These are phyloP conservation scores for Platichthys stellatus DNA, from an alignment of 2,113 vertebrate species.

Conservation along the genomic window DNA sequence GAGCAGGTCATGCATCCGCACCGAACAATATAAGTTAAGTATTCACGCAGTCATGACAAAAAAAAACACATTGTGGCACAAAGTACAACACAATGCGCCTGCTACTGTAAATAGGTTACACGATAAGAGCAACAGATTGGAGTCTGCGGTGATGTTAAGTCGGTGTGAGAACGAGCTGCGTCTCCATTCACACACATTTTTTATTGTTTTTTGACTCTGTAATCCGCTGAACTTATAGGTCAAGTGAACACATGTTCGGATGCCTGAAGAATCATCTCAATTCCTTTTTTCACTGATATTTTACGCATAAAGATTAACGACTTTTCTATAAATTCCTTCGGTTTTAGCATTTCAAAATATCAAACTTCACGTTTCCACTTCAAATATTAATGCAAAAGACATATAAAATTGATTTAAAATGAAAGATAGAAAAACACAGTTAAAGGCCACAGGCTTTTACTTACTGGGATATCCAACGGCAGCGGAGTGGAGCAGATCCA, in stretches of 20 bases:
- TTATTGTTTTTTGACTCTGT: constrained; percentile 74
- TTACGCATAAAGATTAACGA: background rate
- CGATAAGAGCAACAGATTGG: constrained; percentile 65
- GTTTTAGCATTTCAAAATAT: background rate
- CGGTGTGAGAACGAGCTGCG: constrained; percentile 69
- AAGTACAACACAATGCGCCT: constrained; percentile 36
- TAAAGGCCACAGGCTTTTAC: constrained; percentile 47
- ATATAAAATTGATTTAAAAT: background rate
- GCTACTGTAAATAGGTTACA: constrained; percentile 63
- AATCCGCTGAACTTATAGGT: constrained; percentile 73
- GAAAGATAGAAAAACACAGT: background rate
- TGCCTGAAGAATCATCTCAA: constrained; percentile 3
- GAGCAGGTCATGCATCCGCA: background rate
- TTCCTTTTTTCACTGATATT: no score
- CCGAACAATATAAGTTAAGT: constrained; percentile 25
- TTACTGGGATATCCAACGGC: constrained; percentile 87
- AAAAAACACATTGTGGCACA: background rate
- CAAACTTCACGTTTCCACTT: background rate
- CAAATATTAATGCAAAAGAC: background rate
- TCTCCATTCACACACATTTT: constrained; percentile 67
- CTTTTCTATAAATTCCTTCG: background rate
- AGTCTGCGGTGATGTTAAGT: constrained; percentile 46
- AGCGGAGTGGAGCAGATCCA: constrained; percentile 88
- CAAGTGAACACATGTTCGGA: constrained; percentile 65
- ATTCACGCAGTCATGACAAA: constrained; percentile 7